Percentiles rank a stretch among this genome's conserved stretches.
These are phyloP conservation scores for Leptatherina wallacei DNA, from an alignment of 2,797 vertebrate genomes.

Conservation along the genomic window DNA sequence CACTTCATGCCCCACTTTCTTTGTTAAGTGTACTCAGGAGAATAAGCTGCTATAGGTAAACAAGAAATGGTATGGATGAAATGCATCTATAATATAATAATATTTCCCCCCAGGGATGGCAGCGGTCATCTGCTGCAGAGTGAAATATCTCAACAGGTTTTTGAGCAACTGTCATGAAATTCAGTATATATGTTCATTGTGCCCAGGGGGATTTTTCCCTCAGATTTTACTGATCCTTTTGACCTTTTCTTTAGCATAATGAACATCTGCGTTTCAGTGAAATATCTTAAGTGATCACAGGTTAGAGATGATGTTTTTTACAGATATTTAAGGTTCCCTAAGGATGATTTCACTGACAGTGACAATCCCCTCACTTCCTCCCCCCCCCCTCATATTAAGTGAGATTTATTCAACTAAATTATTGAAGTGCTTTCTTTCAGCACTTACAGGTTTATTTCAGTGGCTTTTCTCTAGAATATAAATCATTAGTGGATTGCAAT, in stretches of 20 bases:
- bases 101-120: conserved; percentile 5
- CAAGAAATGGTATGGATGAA: conserved; percentile 14
- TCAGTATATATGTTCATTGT: background rate
- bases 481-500: background rate
- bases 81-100: conserved; percentile 11
- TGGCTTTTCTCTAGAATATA: background rate
- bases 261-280: conserved; percentile 1
- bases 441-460: background rate
- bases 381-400: no score
- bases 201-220: background rate
- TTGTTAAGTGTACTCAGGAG: conserved; percentile 26
- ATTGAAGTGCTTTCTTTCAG: background rate
- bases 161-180: background rate
- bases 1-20: conserved; percentile 32
- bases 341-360: background rate
- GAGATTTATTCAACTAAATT: no score
- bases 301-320: background rate
- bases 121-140: background rate
- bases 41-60: conserved; percentile 37
- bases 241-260: background rate
- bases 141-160: conserved; percentile 21
- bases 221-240: background rate
- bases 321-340: background rate
- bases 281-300: background rate
- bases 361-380: background rate